Evolutionary conservation across 2,888 invertebrate species (phyloP).

Genomic region (Hedya salicella): DNA sequence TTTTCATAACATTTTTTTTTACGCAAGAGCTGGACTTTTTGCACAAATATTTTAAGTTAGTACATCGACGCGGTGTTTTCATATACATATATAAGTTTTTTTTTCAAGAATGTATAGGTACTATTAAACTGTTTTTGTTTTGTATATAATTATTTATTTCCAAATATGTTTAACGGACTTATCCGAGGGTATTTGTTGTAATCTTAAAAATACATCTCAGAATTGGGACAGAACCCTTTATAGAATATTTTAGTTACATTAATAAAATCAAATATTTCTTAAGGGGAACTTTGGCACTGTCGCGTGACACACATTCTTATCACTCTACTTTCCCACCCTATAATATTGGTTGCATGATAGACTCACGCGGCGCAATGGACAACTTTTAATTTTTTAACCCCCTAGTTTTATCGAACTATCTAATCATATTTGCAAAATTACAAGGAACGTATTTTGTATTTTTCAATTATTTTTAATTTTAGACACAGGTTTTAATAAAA

Average conservation of each 20-base stretch:
- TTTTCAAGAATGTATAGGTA: not conserved
- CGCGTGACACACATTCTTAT: no score
- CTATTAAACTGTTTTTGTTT: not conserved
- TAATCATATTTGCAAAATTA: no score
- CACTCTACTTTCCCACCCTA: no score
- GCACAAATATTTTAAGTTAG: constrained; percentile 6
- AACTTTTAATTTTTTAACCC: no score
- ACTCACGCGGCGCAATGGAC: no score
- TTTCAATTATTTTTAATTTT: no score
- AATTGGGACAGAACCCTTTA: no score
- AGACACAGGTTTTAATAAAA: no score
- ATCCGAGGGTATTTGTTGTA: constrained; percentile 3
- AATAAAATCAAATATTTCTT: constrained; percentile 16
- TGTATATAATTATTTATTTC: constrained; percentile 15
- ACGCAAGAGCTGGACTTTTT: constrained; percentile 28
- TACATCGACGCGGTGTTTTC: not conserved
- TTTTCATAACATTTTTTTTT: not conserved
- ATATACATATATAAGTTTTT: not conserved
- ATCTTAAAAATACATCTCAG: not conserved
- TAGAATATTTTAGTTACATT: not conserved
- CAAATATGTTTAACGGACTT: not conserved
- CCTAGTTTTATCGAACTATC: no score
- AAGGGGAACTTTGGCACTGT: no score
- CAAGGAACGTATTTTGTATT: no score
- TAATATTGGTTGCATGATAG: no score